Percentiles rank a stretch among this genome's conserved stretches.
These are phyloP conservation scores for Spilogale gracilis DNA, from an alignment of 2,113 vertebrate species.

Conservation along the genomic window DNA sequence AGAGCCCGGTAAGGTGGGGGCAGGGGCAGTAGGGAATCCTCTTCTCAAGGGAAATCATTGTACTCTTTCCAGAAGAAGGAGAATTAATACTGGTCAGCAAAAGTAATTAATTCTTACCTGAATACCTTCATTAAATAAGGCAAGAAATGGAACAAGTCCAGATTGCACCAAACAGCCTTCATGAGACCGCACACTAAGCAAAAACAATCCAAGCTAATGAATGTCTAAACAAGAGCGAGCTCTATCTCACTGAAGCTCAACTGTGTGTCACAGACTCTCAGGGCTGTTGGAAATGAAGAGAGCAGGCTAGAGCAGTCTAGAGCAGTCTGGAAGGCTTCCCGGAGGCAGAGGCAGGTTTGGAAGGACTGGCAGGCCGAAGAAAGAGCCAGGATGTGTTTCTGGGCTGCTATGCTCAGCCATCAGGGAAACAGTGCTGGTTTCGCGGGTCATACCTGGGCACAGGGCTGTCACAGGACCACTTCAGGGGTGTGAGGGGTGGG, in stretches of 20 bases:
- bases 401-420: neutral
- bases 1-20: too few relatives aligned
- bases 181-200: neutral
- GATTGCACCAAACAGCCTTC: neutral
- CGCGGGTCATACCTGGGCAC: neutral
- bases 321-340: neutral
- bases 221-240: neutral
- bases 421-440: neutral
- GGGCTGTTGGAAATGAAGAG: neutral
- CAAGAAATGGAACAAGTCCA: neutral
- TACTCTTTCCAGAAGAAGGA: neutral
- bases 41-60: neutral
- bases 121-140: neutral
- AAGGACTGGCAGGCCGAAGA: neutral
- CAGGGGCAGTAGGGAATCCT: too few relatives aligned
- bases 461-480: neutral
- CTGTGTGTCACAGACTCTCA: neutral
- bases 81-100: neutral
- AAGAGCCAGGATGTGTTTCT: neutral
- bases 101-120: neutral
- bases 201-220: neutral
- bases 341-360: neutral
- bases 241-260: neutral
- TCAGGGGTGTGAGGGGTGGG: neutral
- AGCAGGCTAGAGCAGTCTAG: neutral